Conservation (phyloP, 2,113 vertebrate genomes). For the Pteronura brasiliensis region DNA sequence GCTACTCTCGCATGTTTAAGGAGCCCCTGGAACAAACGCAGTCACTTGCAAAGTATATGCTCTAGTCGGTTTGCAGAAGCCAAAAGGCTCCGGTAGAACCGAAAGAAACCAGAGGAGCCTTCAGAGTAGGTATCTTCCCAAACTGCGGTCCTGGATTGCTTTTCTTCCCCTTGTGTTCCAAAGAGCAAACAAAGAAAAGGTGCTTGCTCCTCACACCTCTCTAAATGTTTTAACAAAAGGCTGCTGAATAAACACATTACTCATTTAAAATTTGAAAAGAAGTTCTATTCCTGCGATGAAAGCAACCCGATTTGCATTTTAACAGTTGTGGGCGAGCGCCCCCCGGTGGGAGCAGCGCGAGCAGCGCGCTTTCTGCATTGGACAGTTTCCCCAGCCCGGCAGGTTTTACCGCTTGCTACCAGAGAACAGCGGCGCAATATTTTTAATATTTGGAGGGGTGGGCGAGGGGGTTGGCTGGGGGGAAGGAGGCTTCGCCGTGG, state of each 20-base stretch:
- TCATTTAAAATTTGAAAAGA: slow-evolving; percentile 74
- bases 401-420: neutral
- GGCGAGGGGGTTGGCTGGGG: neutral
- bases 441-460: neutral
- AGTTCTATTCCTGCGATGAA: slow-evolving; percentile 52
- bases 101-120: slow-evolving; percentile 12
- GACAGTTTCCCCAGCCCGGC: slow-evolving; percentile 22
- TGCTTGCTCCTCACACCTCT: slow-evolving; percentile 64
- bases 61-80: neutral
- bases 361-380: neutral
- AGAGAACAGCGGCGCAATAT: neutral
- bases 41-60: slow-evolving; percentile 13
- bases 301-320: slow-evolving; percentile 70
- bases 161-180: slow-evolving; percentile 18
- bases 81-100: neutral
- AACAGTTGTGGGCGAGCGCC: slow-evolving; percentile 84
- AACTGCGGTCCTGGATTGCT: slow-evolving; percentile 42
- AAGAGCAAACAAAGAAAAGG: slow-evolving; percentile 63
- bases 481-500: too few species aligned
- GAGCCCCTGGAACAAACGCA: neutral
- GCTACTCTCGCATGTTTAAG: slow-evolving; percentile 21
- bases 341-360: slow-evolving; percentile 77
- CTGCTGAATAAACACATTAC: slow-evolving; percentile 78
- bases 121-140: slow-evolving; percentile 54
- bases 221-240: slow-evolving; percentile 81